Evolutionary conservation across 1,140 invertebrate species (phyloP).

Genomic region (Adoxophyes honmai): DNA sequence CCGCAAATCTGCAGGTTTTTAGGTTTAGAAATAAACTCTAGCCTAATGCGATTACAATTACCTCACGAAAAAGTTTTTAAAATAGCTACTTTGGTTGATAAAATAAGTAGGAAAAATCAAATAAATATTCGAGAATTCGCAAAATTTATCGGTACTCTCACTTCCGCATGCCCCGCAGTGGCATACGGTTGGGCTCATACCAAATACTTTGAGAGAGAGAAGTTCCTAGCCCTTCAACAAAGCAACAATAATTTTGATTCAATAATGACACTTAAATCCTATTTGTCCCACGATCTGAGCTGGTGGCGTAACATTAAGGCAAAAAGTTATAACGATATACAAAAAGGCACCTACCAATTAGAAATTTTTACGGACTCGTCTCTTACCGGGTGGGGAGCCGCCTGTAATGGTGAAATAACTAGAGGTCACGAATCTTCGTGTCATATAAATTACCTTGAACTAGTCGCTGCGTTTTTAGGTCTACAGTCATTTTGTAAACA

Average conservation of each 20-base stretch:
- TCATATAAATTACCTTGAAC: conserved; percentile 20
- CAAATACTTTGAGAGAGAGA: conserved; percentile 15
- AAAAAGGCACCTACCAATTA: conserved; percentile 5
- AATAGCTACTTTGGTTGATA: background rate
- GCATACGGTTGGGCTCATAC: conserved; percentile 10
- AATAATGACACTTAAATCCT: background rate
- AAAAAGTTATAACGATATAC: conserved; percentile 4
- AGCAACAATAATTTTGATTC: conserved; percentile 12
- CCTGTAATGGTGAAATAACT: conserved; percentile 4
- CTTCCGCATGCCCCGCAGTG: conserved; percentile 12
- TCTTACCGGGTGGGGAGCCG: conserved; percentile 16
- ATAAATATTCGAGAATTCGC: conserved; percentile 10
- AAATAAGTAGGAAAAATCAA: background rate
- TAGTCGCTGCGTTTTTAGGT: conserved; percentile 15
- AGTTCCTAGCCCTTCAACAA: conserved; percentile 11
- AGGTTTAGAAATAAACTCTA: background rate
- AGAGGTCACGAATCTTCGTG: background rate
- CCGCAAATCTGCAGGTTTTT: background rate
- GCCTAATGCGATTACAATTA: background rate
- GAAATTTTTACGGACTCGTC: conserved; percentile 19
- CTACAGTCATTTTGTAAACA: conserved; percentile 15
- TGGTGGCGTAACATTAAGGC: background rate
- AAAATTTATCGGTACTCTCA: conserved; percentile 5
- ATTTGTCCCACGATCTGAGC: background rate
- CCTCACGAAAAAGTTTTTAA: background rate